Evolutionary conservation across 2,888 invertebrate species (phyloP).

Genomic region (Marasmarcha lunaedactyla): DNA sequence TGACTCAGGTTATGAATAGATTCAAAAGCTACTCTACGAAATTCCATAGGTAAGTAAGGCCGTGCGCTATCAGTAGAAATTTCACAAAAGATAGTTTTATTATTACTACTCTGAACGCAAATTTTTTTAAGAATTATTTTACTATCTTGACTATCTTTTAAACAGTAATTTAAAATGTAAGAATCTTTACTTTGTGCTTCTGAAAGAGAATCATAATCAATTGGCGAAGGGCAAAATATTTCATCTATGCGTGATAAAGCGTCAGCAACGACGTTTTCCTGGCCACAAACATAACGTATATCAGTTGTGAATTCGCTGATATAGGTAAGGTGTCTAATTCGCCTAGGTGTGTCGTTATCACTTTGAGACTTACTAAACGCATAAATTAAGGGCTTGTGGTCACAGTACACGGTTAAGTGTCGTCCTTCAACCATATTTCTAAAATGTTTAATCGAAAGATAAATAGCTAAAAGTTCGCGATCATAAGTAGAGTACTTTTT

Average conservation of each 20-base stretch:
- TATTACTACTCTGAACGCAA: background rate
- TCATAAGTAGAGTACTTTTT: no score
- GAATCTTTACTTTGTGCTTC: background rate
- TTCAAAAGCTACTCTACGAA: conserved; percentile 1
- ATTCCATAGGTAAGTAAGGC: conserved; percentile 6
- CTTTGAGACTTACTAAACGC: conserved; percentile 6
- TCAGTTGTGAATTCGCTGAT: conserved; percentile 18
- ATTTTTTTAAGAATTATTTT: background rate
- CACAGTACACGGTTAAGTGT: no score
- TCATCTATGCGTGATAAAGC: conserved; percentile 18
- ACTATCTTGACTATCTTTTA: background rate
- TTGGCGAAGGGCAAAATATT: no score
- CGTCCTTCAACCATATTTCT: no score
- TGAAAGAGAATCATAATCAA: conserved; percentile 6
- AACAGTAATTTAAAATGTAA: background rate
- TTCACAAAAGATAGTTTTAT: conserved; percentile 4
- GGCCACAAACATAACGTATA: conserved; percentile 20
- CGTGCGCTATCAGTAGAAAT: background rate
- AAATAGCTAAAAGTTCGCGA: no score
- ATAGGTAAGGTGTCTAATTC: conserved; percentile 10
- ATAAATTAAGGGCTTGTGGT: no score
- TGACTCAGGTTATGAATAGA: conserved; percentile 7
- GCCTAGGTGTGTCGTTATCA: conserved; percentile 7
- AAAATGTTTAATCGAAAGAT: no score
- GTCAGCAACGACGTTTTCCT: conserved; percentile 17